Percentiles rank a stretch among this genome's conserved stretches.
phyloP scores from a whole-genome alignment of 2,888 invertebrate species.

The Metellina segmentata region DNA sequence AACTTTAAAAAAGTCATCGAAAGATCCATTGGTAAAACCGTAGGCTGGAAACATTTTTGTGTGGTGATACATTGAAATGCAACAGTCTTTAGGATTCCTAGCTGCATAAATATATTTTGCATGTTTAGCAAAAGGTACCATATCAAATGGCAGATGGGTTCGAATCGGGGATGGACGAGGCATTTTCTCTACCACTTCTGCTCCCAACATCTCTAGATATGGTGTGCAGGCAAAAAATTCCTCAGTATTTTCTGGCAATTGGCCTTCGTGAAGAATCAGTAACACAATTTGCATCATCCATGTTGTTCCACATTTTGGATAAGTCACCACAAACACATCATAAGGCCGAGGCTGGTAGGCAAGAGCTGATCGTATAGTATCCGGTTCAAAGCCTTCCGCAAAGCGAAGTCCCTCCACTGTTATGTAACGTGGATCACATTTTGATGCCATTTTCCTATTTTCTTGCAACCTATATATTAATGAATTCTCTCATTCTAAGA shows the following conservation, averaged over 20 bases:
- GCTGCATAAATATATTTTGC: slow-evolving; percentile 80
- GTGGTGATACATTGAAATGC: slow-evolving; percentile 81
- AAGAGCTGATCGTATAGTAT: slow-evolving; percentile 59
- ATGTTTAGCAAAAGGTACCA: slow-evolving; percentile 75
- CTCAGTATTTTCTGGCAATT: slow-evolving; percentile 66
- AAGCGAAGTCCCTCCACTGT: slow-evolving; percentile 71
- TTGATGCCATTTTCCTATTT: slow-evolving; percentile 38
- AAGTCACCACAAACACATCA: slow-evolving; percentile 74
- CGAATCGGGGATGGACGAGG: slow-evolving; percentile 75
- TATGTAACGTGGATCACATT: slow-evolving; percentile 55
- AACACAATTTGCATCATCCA: slow-evolving; percentile 75
- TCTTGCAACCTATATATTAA: not conserved
- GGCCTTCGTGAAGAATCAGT: slow-evolving; percentile 70
- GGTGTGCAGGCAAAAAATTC: slow-evolving; percentile 70
- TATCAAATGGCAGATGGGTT: slow-evolving; percentile 79
- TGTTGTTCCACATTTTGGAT: slow-evolving; percentile 76
- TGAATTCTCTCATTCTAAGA: too few species aligned
- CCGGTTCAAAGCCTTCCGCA: slow-evolving; percentile 65
- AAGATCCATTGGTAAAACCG: slow-evolving; percentile 73
- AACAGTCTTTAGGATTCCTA: slow-evolving; percentile 82
- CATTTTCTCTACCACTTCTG: slow-evolving; percentile 67
- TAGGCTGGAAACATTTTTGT: slow-evolving; percentile 69
- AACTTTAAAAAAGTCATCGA: slow-evolving; percentile 81
- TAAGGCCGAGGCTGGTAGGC: slow-evolving; percentile 70
- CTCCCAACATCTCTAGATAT: slow-evolving; percentile 69